A percentile compares a stretch with the other conserved stretches of the same genome.
These are phyloP conservation scores for Cecropterus lyciades DNA, from an alignment of 1,140 invertebrate species.

Conservation along the genomic window DNA sequence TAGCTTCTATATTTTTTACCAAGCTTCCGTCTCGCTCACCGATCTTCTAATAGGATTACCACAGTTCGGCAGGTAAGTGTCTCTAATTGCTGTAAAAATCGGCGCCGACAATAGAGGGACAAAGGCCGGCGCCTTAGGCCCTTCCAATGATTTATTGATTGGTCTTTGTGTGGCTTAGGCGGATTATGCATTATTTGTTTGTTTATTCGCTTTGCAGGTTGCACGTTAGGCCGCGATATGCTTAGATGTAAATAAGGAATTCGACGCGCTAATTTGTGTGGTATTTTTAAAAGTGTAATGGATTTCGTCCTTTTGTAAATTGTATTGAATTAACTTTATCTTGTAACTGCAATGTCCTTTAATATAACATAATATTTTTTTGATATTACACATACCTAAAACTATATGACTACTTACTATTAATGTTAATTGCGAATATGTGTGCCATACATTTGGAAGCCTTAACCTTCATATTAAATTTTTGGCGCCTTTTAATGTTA, in stretches of 20 bases:
- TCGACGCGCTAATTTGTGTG: constrained; percentile 39
- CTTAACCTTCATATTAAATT: too few species aligned
- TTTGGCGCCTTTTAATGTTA: too few species aligned
- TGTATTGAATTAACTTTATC: too few species aligned
- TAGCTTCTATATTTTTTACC: constrained; percentile 10
- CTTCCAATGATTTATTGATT: constrained; percentile 80
- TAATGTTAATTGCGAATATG: too few species aligned
- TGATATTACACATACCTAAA: too few species aligned
- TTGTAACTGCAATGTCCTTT: too few species aligned
- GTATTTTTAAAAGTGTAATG: background rate
- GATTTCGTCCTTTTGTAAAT: too few species aligned
- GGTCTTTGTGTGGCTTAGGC: constrained; percentile 64
- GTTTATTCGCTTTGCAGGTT: constrained; percentile 55
- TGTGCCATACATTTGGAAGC: too few species aligned
- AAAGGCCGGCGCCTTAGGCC: constrained; percentile 68
- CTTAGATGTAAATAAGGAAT: constrained; percentile 4
- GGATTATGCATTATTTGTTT: constrained; percentile 74
- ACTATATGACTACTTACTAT: too few species aligned
- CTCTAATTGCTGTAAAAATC: constrained; percentile 81
- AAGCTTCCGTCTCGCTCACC: constrained; percentile 40
- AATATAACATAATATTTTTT: too few species aligned
- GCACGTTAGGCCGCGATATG: constrained; percentile 39
- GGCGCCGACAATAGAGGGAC: constrained; percentile 66
- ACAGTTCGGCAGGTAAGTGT: constrained; percentile 74
- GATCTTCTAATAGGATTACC: constrained; percentile 75